A percentile compares a stretch with the other conserved stretches of the same genome.
phyloP scores from a whole-genome alignment of 2,888 invertebrate genomes.

The Zonitis immaculata region DNA sequence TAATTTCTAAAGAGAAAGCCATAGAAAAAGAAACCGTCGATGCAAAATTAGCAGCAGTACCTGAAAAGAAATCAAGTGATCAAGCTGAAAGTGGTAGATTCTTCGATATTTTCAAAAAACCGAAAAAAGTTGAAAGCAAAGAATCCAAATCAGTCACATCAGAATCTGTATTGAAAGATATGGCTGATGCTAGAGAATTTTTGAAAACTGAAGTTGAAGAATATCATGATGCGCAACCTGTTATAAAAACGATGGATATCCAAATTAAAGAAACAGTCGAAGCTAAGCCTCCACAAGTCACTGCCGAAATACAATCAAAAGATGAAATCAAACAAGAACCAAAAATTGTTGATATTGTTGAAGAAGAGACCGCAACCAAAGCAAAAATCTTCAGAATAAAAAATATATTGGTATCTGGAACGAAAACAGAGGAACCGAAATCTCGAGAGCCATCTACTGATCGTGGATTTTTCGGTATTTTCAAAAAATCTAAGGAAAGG shows the following conservation, averaged over 20 bases:
- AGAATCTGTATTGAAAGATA: slow-evolving; percentile 14
- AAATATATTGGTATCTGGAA: background rate
- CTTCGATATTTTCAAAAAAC: slow-evolving; percentile 16
- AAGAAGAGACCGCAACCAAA: background rate
- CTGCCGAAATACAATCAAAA: too few relatives aligned
- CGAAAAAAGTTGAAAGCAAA: slow-evolving; percentile 6
- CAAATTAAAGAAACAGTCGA: background rate
- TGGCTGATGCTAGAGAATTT: slow-evolving; percentile 21
- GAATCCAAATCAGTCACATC: slow-evolving; percentile 1
- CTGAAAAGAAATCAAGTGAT: background rate
- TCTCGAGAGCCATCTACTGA: slow-evolving; percentile 5
- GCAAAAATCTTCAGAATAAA: slow-evolving; percentile 9
- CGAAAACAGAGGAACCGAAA: slow-evolving; percentile 1
- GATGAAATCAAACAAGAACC: too few relatives aligned
- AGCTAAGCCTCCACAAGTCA: background rate
- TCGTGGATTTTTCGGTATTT: slow-evolving; percentile 10
- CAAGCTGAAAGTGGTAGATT: slow-evolving; percentile 7
- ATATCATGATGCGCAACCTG: slow-evolving; percentile 28
- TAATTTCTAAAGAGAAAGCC: background rate
- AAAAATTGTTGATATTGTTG: too few relatives aligned
- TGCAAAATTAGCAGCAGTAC: slow-evolving; percentile 6
- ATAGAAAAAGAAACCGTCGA: slow-evolving; percentile 11
- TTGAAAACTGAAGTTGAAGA: slow-evolving; percentile 25
- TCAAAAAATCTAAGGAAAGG: slow-evolving; percentile 6
- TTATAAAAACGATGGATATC: background rate